These are phyloP conservation scores for Benthochromis sp. DNA, from an alignment of 2,113 vertebrate genomes.

Conservation along the genomic window DNA sequence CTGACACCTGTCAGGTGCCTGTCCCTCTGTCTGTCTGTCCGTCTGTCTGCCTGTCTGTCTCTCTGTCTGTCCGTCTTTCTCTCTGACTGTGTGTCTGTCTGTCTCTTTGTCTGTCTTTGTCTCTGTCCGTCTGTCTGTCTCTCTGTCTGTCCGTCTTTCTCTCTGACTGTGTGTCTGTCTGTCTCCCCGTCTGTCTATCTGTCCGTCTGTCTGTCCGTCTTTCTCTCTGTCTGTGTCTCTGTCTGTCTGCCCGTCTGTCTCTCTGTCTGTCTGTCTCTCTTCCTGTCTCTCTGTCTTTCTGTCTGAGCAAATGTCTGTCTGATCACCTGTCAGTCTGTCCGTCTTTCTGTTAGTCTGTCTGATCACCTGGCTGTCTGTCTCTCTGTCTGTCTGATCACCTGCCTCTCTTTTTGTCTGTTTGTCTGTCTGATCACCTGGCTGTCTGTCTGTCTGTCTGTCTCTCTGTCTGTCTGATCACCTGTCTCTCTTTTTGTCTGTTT, in stretches of 20 bases:
- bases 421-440: no score
- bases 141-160: accelerated
- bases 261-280: accelerated
- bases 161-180: accelerated
- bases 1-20: not conserved
- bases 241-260: accelerated
- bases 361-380: no score
- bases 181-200: accelerated
- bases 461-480: no score
- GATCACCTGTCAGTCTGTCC: accelerated
- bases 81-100: accelerated
- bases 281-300: accelerated
- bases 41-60: accelerated
- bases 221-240: no score
- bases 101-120: accelerated
- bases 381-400: accelerated
- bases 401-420: accelerated
- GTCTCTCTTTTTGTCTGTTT: accelerated
- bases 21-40: not conserved
- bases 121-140: accelerated
- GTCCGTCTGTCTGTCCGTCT: accelerated
- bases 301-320: no score
- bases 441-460: no score
- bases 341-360: accelerated
- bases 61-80: accelerated